Percentiles rank a stretch among this genome's conserved stretches.
Evolutionary conservation across 2,113 vertebrate genomes (phyloP).

Genomic region (Illadopsis cleaveri): DNA sequence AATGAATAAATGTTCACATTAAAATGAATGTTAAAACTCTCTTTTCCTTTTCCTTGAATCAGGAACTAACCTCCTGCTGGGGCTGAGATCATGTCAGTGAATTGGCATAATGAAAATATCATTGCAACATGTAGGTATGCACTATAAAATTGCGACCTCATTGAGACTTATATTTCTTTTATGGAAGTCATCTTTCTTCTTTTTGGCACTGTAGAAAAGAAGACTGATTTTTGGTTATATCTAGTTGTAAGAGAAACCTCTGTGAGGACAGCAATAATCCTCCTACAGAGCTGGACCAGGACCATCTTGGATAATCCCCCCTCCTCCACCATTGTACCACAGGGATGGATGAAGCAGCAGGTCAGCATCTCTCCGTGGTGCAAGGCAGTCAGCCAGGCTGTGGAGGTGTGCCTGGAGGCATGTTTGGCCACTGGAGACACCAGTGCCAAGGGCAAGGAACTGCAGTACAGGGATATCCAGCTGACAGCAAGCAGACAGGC

Average conservation of each 20-base stretch:
- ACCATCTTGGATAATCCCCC: background rate
- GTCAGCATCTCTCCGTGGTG: background rate
- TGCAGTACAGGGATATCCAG: background rate
- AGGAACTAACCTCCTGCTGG: background rate
- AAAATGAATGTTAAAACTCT: constrained; percentile 15
- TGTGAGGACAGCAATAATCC: background rate
- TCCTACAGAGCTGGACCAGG: background rate
- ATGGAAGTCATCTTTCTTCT: background rate
- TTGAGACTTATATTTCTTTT: background rate
- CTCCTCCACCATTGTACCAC: fast-evolving
- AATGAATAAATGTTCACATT: constrained; percentile 1
- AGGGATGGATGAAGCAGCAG: background rate
- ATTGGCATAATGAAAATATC: background rate
- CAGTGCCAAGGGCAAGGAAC: background rate
- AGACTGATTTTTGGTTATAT: background rate
- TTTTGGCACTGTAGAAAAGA: background rate
- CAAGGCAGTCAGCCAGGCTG: background rate
- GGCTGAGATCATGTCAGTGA: background rate
- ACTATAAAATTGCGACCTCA: background rate
- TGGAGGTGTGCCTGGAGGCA: fast-evolving
- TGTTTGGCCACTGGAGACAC: background rate
- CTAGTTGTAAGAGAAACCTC: background rate
- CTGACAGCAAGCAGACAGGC: background rate
- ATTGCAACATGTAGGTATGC: background rate
- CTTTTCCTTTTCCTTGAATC: background rate